Conservation (phyloP, 2,888 invertebrate genomes). For the Dichetophora obliterata region DNA sequence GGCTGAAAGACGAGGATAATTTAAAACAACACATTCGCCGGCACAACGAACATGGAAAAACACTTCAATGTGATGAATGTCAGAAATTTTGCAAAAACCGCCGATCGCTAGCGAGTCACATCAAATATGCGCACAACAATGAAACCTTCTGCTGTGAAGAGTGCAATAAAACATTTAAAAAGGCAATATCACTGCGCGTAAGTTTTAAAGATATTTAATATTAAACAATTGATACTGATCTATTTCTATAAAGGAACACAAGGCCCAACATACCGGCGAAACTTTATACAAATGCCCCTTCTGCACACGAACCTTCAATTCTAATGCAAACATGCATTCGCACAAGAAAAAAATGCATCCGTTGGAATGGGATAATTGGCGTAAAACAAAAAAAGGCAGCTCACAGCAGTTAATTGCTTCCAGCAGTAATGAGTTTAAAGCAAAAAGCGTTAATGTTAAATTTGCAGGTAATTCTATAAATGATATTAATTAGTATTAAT, state of each 20-base stretch:
- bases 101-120: slow-evolving; percentile 65
- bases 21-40: slow-evolving; percentile 66
- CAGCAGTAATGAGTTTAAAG: background rate
- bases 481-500: background rate
- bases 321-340: slow-evolving; percentile 69
- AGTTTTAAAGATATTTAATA: slow-evolving; percentile 10
- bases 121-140: slow-evolving; percentile 65
- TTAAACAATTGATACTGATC: background rate
- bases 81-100: slow-evolving; percentile 65
- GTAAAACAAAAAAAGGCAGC: slow-evolving; percentile 62
- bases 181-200: slow-evolving; percentile 65
- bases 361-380: slow-evolving; percentile 63
- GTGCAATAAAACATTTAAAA: slow-evolving; percentile 68
- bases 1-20: slow-evolving; percentile 67
- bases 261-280: slow-evolving; percentile 68
- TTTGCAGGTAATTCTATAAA: background rate
- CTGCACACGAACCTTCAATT: slow-evolving; percentile 68
- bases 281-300: slow-evolving; percentile 68
- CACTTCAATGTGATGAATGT: slow-evolving; percentile 59
- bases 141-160: slow-evolving; percentile 62
- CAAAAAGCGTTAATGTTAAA: background rate
- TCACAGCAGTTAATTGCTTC: slow-evolving; percentile 57
- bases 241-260: slow-evolving; percentile 62
- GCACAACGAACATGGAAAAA: slow-evolving; percentile 60
- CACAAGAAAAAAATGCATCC: slow-evolving; percentile 68